Percentiles rank a stretch among this genome's conserved stretches.
Conservation (phyloP, 2,888 invertebrate species). For the Agonopterix subpropinquella region DNA sequence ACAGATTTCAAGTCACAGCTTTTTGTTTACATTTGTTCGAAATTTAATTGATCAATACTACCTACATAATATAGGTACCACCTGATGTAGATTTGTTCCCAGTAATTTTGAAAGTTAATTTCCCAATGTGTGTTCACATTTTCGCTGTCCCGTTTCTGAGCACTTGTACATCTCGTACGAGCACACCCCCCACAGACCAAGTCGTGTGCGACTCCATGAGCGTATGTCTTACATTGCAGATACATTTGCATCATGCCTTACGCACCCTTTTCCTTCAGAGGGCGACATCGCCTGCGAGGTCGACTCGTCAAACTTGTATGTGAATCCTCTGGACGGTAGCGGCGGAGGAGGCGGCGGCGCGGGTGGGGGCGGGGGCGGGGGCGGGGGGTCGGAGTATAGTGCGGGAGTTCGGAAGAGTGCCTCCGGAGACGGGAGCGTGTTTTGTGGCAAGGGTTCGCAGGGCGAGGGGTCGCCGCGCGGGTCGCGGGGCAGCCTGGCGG, state of each 20-base stretch:
- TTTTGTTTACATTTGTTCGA: constrained; percentile 16
- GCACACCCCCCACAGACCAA: too few relatives aligned
- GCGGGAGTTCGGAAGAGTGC: constrained; percentile 86
- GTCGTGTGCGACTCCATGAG: constrained; percentile 52
- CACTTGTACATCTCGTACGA: too few relatives aligned
- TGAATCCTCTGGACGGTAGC: constrained; percentile 88
- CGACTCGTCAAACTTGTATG: constrained; percentile 90
- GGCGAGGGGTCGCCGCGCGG: constrained; percentile 67
- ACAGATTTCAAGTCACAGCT: not conserved
- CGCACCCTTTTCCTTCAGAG: constrained; percentile 94
- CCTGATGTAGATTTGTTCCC: too few relatives aligned
- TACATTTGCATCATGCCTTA: constrained; percentile 97
- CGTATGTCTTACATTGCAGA: constrained; percentile 85
- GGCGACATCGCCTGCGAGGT: constrained; percentile 82
- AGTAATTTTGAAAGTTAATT: too few relatives aligned
- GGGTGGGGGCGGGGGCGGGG: constrained; percentile 30
- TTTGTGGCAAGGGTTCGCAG: constrained; percentile 77
- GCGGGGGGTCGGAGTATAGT: constrained; percentile 56
- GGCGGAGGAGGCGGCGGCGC: constrained; percentile 50
- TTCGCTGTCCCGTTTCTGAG: too few relatives aligned
- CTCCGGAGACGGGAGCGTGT: constrained; percentile 83
- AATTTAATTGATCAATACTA: not conserved
- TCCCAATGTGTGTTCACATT: too few relatives aligned
- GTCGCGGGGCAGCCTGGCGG: constrained; percentile 18
- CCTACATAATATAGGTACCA: too few relatives aligned